Base-by-base conservation (phyloP, 1,140 invertebrate genomes). In the Oedothorax gibbosus region DNA sequence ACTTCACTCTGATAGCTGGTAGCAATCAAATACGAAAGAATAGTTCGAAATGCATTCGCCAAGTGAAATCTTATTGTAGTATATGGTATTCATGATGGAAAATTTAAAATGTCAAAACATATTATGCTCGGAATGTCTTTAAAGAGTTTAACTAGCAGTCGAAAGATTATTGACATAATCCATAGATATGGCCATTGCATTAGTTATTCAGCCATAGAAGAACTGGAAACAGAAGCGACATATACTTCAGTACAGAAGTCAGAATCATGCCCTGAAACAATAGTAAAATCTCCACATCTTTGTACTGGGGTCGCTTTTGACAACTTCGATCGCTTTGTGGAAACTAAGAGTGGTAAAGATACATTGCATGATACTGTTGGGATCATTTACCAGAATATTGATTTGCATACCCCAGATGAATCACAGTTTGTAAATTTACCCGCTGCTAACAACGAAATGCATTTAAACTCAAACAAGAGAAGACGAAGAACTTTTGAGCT, bases 171-270 rank as follows among this genome's bases (percentile, higher is more conserved):
- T 4, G 65, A 68, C 21, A 68, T 68, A 18, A 35, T 68, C 21
- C 65, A 68, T 68, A 68, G 65, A 68, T 68, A 68, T 20, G 65
- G 10, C 15, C 18, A 68, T 68, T 68, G 65, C 65, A 68, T 68
- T 68, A 68, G 65, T 68, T 18, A 68, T 68, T 11, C 65, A 68
- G 65, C 10, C 11, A 21, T 68, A 18, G 65, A 68, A 68, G 65
- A 68, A 21, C 2, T 68, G 65, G 65, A 68, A 68, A 68, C 65
- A 68, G 65, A 68, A 6, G 65, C 7, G 65, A 68, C 65, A 68
- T 68, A 68, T 68, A 68, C 65, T 68, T 68, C 65, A 68, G n/a
- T 68, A 68, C 65, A 68, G 65, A 68, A 68, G 10, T 68, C 65
- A 10, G 15, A 11, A 18, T 11, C 21, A 68, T 68, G 65, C 7